Percentiles rank a stretch among this genome's conserved stretches.
These are phyloP conservation scores for Temnothorax ravouxi DNA, from an alignment of 2,888 invertebrate species.

Conservation along the genomic window DNA sequence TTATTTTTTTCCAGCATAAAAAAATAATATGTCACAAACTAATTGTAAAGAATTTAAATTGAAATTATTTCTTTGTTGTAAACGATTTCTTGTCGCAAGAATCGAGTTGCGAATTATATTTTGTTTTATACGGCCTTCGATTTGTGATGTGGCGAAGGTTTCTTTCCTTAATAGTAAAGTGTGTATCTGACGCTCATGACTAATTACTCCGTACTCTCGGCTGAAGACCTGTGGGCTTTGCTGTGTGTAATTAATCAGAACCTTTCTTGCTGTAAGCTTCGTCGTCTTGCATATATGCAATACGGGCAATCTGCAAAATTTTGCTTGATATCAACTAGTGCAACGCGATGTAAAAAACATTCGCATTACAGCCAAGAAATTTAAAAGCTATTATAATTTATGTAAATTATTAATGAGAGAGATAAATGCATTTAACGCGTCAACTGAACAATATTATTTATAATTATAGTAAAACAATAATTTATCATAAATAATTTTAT, in stretches of 20 bases:
- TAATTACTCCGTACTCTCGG: conserved; percentile 47
- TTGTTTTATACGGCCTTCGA: not conserved
- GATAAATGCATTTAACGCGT: not conserved
- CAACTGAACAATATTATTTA: conserved; percentile 6
- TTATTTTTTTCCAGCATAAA: not conserved
- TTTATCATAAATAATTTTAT: not conserved
- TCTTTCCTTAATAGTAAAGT: conserved; percentile 32
- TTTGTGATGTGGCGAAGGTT: conserved; percentile 3
- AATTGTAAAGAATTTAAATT: not conserved
- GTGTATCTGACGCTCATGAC: conserved; percentile 44
- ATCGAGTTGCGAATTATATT: conserved; percentile 22
- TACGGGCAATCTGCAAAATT: not conserved
- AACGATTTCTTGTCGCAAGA: not conserved
- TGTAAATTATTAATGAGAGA: not conserved
- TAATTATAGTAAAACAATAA: not conserved
- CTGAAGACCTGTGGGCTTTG: conserved; percentile 25
- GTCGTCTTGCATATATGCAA: not conserved
- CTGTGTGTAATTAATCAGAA: conserved; percentile 48
- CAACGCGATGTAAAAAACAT: not conserved
- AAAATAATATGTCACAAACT: not conserved
- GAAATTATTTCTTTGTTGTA: no score
- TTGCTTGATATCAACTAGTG: not conserved
- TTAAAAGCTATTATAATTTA: not conserved
- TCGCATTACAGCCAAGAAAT: not conserved
- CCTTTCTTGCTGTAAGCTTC: conserved; percentile 28